Evolutionary conservation across 2,888 invertebrate species (phyloP), one percentile per base, ranked within the genome.

Genomic region (Lepidochrysops patricia): DNA sequence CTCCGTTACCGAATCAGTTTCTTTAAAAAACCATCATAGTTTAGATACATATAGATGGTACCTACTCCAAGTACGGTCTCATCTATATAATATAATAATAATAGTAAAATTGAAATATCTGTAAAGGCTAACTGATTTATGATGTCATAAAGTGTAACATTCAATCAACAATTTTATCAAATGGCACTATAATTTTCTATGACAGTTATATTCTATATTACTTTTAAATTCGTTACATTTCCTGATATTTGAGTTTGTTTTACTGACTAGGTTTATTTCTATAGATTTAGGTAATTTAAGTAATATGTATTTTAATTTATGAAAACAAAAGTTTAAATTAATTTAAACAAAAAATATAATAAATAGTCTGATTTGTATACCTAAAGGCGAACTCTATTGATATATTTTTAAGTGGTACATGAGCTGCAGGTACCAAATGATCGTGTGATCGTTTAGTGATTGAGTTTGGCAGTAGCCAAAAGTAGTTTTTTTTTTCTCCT

Each of bases 181-280:
- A 54, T 54, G 54, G 54, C 54, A 29, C 54, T 15, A 50, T 26
- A 26, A n/a, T n/a, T 50, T 26, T n/a, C 12, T 25, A 29, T 9
- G 15, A 54, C 15, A 32, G 19, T 12, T 32, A 32, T 29, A 12
- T 29, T 19, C 4, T 54, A 32, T 12, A 19, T 19, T 19, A 54
- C 15, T 15, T 32, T 29, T 54, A 54, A 54, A 43, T 57, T 57
- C 37, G 43, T 37, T 43, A 27, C 43, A 43, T 43, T 37, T 43
- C 43, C 6, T 15, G 57, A 54, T 32, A 32, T 32, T 43, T 25
- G 23, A 48, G 4, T 26, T 34, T 49, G 57, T 60, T 48, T 60
- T 58, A 63, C 56, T 61, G 63, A 63, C 63, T 63, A 61, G 58
- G 49, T 58, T 56, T 60, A 32, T 32, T 56, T 49, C 56, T 57